Evolutionary conservation across 1,140 invertebrate genomes (phyloP).

Genomic region (Ceratina calcarata): DNA sequence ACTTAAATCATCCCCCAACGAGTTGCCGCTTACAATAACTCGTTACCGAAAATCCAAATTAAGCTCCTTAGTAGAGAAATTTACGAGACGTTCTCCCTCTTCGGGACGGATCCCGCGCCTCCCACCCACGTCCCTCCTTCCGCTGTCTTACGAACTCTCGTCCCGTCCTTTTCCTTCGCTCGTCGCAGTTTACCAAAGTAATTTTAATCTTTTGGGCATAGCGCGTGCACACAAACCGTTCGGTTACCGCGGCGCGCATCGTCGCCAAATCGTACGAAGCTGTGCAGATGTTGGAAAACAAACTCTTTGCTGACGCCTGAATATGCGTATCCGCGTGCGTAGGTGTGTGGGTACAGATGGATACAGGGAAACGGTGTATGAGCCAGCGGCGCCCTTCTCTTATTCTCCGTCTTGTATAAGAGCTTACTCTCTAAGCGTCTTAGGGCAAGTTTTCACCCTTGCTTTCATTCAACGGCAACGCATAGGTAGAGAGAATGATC

Average conservation of each 20-base stretch:
- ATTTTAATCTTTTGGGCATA: constrained; percentile 78
- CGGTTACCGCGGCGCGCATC: constrained; percentile 19
- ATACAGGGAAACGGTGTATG: neutral
- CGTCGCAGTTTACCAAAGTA: constrained; percentile 75
- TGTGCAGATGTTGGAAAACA: constrained; percentile 40
- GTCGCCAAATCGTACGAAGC: constrained; percentile 4
- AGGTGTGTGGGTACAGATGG: neutral
- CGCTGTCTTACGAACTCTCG: constrained; percentile 10
- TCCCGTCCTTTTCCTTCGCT: constrained; percentile 39
- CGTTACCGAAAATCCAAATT: constrained; percentile 80
- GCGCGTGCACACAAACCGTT: constrained; percentile 46
- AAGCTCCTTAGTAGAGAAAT: constrained; percentile 80
- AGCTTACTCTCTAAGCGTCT: constrained; percentile 79
- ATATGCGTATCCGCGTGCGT: neutral
- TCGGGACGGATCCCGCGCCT: constrained; percentile 20
- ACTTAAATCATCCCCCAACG: constrained; percentile 70
- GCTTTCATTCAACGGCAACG: constrained; percentile 53
- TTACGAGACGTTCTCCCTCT: constrained; percentile 73
- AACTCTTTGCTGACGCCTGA: constrained; percentile 8
- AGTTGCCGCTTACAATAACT: constrained; percentile 76
- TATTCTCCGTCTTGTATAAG: constrained; percentile 77
- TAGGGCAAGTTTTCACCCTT: constrained; percentile 79
- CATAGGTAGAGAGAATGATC: constrained; percentile 53
- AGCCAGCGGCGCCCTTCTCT: constrained; percentile 66
- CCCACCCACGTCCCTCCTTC: constrained; percentile 12